A percentile compares a stretch with the other conserved stretches of the same genome.
phyloP scores from a whole-genome alignment of 2,888 invertebrate genomes.

The Ceriagrion tenellum region DNA sequence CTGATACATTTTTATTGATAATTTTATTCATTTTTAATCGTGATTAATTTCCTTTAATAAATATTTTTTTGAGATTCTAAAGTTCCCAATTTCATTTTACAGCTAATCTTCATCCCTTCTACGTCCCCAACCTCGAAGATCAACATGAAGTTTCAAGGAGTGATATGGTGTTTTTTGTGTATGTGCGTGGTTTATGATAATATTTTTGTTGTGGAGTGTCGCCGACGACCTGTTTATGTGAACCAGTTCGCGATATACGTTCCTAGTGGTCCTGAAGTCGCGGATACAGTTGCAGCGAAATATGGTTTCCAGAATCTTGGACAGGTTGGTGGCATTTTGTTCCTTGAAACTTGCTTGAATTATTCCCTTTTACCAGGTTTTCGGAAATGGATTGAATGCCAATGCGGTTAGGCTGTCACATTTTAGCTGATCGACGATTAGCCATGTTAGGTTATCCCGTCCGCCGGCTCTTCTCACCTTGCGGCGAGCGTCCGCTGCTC shows the following conservation, averaged over 20 bases:
- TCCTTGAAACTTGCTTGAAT: neutral
- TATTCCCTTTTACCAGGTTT: neutral
- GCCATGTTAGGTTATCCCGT: neutral
- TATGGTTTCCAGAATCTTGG: slow-evolving; percentile 78
- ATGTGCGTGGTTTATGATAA: slow-evolving; percentile 53
- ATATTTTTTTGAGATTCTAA: neutral
- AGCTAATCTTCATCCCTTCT: neutral
- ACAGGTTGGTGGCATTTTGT: slow-evolving; percentile 75
- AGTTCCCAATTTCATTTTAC: neutral
- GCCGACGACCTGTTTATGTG: slow-evolving; percentile 74
- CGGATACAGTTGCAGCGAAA: slow-evolving; percentile 77
- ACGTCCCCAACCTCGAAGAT: neutral
- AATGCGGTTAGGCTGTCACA: neutral
- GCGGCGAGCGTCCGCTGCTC: neutral
- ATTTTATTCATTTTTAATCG: too few species aligned
- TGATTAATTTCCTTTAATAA: too few species aligned
- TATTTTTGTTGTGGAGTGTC: slow-evolving; percentile 46
- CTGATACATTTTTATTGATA: too few species aligned
- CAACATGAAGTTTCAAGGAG: slow-evolving; percentile 51
- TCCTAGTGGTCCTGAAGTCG: slow-evolving; percentile 76
- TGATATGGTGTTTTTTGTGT: slow-evolving; percentile 61
- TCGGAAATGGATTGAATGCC: neutral
- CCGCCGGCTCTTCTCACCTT: neutral
- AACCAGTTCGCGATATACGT: slow-evolving; percentile 80
- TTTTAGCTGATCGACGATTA: neutral